Percentiles rank a stretch among this genome's conserved stretches.
Evolutionary conservation across 2,888 invertebrate species (phyloP).

Genomic region (Agrochola macilenta): DNA sequence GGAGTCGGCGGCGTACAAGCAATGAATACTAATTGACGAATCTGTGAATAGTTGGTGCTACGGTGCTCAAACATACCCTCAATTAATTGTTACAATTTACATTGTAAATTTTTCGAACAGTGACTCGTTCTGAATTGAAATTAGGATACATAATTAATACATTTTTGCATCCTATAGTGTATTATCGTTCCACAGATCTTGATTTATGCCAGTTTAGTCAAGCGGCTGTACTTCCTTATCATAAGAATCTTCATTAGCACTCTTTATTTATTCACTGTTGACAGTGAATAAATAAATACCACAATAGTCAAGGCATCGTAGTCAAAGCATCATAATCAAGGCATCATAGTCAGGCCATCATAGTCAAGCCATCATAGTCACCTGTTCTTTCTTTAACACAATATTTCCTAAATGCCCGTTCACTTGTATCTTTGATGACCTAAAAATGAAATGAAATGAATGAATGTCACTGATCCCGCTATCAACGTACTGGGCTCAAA

Average conservation of each 20-base stretch:
- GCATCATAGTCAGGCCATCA: too few species aligned
- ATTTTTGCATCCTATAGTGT: slow-evolving; percentile 39
- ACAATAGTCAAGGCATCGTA: neutral
- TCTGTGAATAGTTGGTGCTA: slow-evolving; percentile 62
- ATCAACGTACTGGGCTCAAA: neutral
- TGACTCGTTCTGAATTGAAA: slow-evolving; percentile 65
- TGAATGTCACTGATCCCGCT: neutral
- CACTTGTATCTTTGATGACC: neutral
- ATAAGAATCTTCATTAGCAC: slow-evolving; percentile 50
- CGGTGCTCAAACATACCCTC: slow-evolving; percentile 68
- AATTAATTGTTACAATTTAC: slow-evolving; percentile 70
- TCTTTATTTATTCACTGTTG: slow-evolving; percentile 27
- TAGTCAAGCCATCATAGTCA: neutral
- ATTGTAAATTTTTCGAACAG: slow-evolving; percentile 68
- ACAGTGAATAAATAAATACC: slow-evolving; percentile 1
- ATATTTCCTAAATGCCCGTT: neutral
- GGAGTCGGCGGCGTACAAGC: slow-evolving; percentile 72
- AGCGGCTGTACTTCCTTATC: slow-evolving; percentile 44
- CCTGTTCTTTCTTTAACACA: neutral
- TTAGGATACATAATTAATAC: slow-evolving; percentile 46
- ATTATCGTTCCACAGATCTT: slow-evolving; percentile 47
- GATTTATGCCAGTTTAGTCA: slow-evolving; percentile 50
- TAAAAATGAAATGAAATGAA: too few species aligned
- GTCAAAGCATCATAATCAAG: too few species aligned
- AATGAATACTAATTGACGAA: slow-evolving; percentile 79